Evolutionary conservation across 2,113 vertebrate species (phyloP).

Genomic region (Oreotrochilus melanogaster): DNA sequence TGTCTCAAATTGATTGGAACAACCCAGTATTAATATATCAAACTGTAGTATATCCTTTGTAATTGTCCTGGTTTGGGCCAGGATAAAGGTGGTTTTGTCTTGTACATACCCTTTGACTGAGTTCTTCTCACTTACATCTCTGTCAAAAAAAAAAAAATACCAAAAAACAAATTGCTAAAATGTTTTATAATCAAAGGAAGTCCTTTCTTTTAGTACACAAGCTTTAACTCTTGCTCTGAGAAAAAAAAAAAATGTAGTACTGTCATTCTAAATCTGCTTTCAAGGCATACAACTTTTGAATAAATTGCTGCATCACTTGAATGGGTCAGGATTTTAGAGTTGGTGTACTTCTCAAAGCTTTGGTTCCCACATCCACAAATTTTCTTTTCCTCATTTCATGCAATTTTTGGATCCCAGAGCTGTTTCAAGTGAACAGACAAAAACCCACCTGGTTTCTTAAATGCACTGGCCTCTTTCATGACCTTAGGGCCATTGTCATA

Average conservation of each 20-base stretch:
- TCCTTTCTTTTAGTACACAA: not conserved
- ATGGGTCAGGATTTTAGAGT: not conserved
- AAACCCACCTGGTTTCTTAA: not conserved
- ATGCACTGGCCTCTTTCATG: not conserved
- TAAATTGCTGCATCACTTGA: not conserved
- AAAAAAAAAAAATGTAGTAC: not conserved
- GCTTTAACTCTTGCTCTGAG: not conserved
- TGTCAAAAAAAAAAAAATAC: conserved; percentile 61
- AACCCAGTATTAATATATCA: not conserved
- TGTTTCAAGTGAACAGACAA: not conserved
- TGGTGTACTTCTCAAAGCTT: not conserved
- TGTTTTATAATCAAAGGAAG: not conserved
- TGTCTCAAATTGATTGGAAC: not conserved
- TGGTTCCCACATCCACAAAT: rapidly evolving
- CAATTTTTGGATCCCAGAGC: not conserved
- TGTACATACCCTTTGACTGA: conserved; percentile 87
- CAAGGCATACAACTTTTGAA: not conserved
- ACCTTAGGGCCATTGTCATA: not conserved
- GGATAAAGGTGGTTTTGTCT: too few relatives aligned
- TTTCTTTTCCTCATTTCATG: not conserved
- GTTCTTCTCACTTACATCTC: conserved; percentile 91
- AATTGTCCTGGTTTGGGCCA: not conserved
- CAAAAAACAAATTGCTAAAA: not conserved
- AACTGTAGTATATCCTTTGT: not conserved
- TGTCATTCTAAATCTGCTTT: not conserved